Percentiles rank a stretch among this genome's conserved stretches.
Evolutionary conservation across 2,888 invertebrate species (phyloP).

Genomic region (Hanleya hanleyi): DNA sequence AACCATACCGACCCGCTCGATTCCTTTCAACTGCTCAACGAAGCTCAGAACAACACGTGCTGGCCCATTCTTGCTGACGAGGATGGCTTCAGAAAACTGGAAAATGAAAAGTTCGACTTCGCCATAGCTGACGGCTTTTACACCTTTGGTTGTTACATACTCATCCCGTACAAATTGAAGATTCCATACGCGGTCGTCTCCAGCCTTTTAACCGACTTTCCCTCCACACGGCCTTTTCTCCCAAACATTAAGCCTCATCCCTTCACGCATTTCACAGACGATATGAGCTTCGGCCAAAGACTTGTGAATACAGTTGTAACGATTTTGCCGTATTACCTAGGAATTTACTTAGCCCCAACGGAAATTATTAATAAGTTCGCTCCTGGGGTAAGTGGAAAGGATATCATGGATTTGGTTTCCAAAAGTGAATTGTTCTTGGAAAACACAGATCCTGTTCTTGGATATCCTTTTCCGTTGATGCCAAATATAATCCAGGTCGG

Average conservation of each 20-base stretch:
- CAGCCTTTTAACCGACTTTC: neutral
- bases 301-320: constrained; percentile 3
- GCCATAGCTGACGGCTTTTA: constrained; percentile 23
- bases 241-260: constrained; percentile 11
- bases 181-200: constrained; percentile 28
- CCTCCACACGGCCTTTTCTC: neutral
- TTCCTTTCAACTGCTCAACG: neutral
- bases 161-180: constrained; percentile 26
- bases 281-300: constrained; percentile 17
- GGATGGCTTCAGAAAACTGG: neutral
- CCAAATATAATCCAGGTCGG: constrained; percentile 43
- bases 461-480: constrained; percentile 35
- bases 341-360: constrained; percentile 22
- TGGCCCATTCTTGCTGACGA: neutral
- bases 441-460: constrained; percentile 39
- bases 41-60: constrained; percentile 2
- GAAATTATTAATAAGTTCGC: constrained; percentile 37
- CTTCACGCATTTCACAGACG: neutral
- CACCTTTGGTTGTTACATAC: neutral
- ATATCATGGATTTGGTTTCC: constrained; percentile 3
- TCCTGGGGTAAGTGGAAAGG: constrained; percentile 31
- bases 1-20: neutral
- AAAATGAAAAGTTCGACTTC: constrained; percentile 27
- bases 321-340: neutral
- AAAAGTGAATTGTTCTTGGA: constrained; percentile 37